Percentiles rank a stretch among this genome's conserved stretches.
These are phyloP conservation scores for Irena cyanogastra DNA, from an alignment of 2,113 vertebrate genomes.

Conservation along the genomic window DNA sequence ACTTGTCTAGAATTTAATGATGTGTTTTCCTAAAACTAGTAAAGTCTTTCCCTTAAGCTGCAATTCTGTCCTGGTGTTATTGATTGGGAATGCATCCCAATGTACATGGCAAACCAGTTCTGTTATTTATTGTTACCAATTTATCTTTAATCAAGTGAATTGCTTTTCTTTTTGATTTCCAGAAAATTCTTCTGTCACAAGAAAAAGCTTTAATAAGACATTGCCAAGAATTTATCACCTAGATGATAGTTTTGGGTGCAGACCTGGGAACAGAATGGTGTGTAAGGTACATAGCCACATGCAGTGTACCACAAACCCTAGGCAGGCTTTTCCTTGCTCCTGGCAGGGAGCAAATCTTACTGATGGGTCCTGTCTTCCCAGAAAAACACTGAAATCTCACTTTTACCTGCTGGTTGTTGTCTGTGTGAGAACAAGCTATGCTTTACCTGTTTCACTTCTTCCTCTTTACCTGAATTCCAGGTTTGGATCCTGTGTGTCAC, in stretches of 20 bases:
- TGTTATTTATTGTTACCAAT: slow-evolving; percentile 1
- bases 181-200: background rate
- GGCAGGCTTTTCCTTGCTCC: background rate
- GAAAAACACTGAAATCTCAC: background rate
- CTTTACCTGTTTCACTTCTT: background rate
- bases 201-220: background rate
- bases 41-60: background rate
- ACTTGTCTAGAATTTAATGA: background rate
- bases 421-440: background rate
- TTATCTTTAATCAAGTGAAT: background rate
- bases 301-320: background rate
- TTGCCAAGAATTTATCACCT: background rate
- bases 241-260: background rate
- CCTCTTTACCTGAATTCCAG: background rate
- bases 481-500: background rate
- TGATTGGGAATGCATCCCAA: background rate
- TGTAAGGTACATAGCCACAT: background rate
- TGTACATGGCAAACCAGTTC: background rate
- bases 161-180: background rate
- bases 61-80: background rate
- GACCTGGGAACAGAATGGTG: background rate
- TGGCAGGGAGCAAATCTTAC: background rate
- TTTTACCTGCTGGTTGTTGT: background rate
- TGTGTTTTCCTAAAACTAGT: background rate
- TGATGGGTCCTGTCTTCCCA: background rate